Evolutionary conservation across 2,113 vertebrate genomes (phyloP).

Genomic region (Astatotilapia flaviijosephi): DNA sequence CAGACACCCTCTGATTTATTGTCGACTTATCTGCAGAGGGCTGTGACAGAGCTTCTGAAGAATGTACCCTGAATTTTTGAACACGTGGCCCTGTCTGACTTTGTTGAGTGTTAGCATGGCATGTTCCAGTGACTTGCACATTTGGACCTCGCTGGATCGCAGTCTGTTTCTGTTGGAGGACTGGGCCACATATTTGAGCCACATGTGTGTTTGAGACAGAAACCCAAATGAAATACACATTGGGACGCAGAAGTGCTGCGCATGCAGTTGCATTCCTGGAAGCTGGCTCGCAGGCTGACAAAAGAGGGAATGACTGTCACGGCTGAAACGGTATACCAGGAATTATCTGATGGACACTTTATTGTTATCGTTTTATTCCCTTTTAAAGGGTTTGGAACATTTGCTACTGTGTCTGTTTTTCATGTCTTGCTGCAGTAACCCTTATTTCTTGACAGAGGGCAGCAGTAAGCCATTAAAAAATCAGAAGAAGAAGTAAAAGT

Average conservation of each 20-base stretch:
- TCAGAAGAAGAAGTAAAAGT: background rate
- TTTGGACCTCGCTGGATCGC: conserved; percentile 52
- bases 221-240: conserved; percentile 74
- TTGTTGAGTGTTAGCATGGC: conserved; percentile 47
- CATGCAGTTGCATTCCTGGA: conserved; percentile 70
- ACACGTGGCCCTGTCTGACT: conserved; percentile 60
- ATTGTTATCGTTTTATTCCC: conserved; percentile 31
- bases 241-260: conserved; percentile 67
- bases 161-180: conserved; percentile 68
- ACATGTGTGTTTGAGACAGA: conserved; percentile 70
- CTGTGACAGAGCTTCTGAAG: conserved; percentile 49
- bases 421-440: conserved; percentile 44
- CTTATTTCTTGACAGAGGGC: conserved; percentile 59
- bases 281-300: conserved; percentile 46
- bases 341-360: conserved; percentile 36
- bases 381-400: conserved; percentile 6
- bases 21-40: background rate
- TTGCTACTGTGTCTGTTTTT: conserved; percentile 29
- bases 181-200: conserved; percentile 71
- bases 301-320: conserved; percentile 33
- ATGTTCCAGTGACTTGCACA: conserved; percentile 43
- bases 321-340: conserved; percentile 36
- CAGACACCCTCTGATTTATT: conserved; percentile 1
- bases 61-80: conserved; percentile 41
- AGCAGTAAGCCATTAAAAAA: conserved; percentile 53